These are phyloP conservation scores for Pammene fasciana DNA, from an alignment of 2,888 invertebrate genomes.

Conservation along the genomic window DNA sequence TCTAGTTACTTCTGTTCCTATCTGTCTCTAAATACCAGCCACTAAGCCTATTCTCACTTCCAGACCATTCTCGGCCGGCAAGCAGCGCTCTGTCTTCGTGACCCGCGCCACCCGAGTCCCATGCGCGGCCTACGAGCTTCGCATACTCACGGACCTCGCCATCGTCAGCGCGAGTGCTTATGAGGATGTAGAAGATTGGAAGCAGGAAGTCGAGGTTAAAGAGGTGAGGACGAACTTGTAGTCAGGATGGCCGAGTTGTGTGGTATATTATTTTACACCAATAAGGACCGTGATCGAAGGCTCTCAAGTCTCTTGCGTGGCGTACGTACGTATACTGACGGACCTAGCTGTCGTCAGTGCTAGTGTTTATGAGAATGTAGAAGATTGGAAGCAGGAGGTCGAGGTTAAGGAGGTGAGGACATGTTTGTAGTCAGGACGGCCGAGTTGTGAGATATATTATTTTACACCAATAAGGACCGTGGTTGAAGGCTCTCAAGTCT, in stretches of 20 bases:
- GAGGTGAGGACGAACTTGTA: slow-evolving; percentile 59
- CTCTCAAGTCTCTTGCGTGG: slow-evolving; percentile 68
- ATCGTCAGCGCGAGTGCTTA: slow-evolving; percentile 53
- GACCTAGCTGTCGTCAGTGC: slow-evolving; percentile 65
- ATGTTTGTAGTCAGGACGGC: no score
- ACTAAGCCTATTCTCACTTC: slow-evolving; percentile 35
- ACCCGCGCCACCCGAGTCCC: slow-evolving; percentile 64
- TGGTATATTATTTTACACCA: no score
- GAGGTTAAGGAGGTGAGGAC: slow-evolving; percentile 70
- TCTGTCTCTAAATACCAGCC: no score
- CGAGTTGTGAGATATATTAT: no score
- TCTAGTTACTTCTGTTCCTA: no score
- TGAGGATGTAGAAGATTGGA: slow-evolving; percentile 64
- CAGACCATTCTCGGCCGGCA: slow-evolving; percentile 68
- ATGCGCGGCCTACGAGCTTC: slow-evolving; percentile 76
- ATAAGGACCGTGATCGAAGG: slow-evolving; percentile 54
- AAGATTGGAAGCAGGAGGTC: slow-evolving; percentile 68
- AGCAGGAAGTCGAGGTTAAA: slow-evolving; percentile 67
- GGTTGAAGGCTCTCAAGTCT: slow-evolving; percentile 63
- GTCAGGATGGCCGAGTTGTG: no score
- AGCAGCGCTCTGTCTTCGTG: slow-evolving; percentile 72
- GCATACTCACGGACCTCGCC: slow-evolving; percentile 74
- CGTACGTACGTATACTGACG: slow-evolving; percentile 78
- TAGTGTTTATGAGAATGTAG: slow-evolving; percentile 51
- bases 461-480: slow-evolving; percentile 43